Evolutionary conservation across 2,113 vertebrate genomes (phyloP).

Genomic region (Myiagra hebetior): DNA sequence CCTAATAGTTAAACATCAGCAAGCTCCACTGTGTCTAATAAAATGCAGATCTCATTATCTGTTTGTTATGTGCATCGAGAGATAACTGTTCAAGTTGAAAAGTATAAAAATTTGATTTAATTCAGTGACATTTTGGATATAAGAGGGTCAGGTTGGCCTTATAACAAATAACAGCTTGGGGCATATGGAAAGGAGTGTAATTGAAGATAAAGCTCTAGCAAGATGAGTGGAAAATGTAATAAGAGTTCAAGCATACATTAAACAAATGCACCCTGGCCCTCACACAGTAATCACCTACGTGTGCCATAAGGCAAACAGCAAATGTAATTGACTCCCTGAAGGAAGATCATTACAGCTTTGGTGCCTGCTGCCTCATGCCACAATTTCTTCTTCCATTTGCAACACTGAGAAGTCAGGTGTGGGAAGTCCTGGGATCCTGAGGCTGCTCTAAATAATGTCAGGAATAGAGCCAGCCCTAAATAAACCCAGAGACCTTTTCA

Average conservation of each 20-base stretch:
- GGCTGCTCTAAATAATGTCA: neutral
- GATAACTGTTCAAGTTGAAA: slow-evolving; percentile 49
- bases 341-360: slow-evolving; percentile 14
- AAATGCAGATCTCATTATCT: slow-evolving; percentile 67
- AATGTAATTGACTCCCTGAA: slow-evolving; percentile 30
- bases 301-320: slow-evolving; percentile 47
- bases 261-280: slow-evolving; percentile 29
- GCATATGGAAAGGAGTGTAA: slow-evolving; percentile 33
- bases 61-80: slow-evolving; percentile 55
- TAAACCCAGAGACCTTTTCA: neutral
- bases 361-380: neutral
- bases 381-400: neutral
- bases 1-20: slow-evolving; percentile 32
- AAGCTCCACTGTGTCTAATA: slow-evolving; percentile 28
- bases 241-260: slow-evolving; percentile 27
- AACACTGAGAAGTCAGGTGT: neutral
- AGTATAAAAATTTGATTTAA: slow-evolving; percentile 64
- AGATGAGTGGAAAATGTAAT: slow-evolving; percentile 45
- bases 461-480: neutral
- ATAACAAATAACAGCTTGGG: slow-evolving; percentile 23
- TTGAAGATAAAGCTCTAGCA: slow-evolving; percentile 51
- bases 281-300: neutral
- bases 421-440: neutral
- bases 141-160: slow-evolving; percentile 26
- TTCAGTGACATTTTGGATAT: slow-evolving; percentile 43